Evolutionary conservation across 2,797 vertebrate genomes (phyloP).

Genomic region (Periparus ater): DNA sequence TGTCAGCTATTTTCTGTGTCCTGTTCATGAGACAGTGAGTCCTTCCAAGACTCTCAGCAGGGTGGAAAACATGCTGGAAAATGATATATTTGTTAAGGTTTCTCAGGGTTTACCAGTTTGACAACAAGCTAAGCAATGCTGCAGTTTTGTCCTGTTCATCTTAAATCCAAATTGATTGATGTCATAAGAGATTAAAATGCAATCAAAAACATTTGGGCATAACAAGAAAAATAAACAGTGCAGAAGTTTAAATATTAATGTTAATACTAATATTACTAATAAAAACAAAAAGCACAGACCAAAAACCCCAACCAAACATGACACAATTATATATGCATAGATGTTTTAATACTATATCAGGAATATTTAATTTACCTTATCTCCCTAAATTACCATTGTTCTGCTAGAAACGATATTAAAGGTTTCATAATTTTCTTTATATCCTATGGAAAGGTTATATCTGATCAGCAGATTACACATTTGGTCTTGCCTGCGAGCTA

Average conservation of each 20-base stretch:
- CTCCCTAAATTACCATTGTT: not conserved
- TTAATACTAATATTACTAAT: not conserved
- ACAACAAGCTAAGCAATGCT: not conserved
- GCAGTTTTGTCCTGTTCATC: not conserved
- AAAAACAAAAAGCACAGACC: not conserved
- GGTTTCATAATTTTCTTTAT: not conserved
- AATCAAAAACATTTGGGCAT: not conserved
- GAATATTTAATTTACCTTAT: not conserved
- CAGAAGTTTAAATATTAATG: not conserved
- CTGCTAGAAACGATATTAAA: not conserved
- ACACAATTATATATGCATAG: not conserved
- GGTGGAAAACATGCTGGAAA: not conserved
- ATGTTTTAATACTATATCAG: not conserved
- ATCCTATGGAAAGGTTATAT: not conserved
- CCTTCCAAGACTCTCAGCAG: not conserved
- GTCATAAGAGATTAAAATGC: not conserved
- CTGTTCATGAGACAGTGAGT: not conserved
- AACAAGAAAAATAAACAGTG: not conserved
- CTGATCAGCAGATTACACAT: not conserved
- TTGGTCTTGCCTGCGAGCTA: not conserved
- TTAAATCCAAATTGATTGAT: not conserved
- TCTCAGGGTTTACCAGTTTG: not conserved
- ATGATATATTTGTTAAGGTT: not conserved
- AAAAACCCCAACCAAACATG: fast-evolving
- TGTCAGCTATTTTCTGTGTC: not conserved